phyloP scores from a whole-genome alignment of 2,113 vertebrate genomes.

The Cynopterus brachyotis region DNA sequence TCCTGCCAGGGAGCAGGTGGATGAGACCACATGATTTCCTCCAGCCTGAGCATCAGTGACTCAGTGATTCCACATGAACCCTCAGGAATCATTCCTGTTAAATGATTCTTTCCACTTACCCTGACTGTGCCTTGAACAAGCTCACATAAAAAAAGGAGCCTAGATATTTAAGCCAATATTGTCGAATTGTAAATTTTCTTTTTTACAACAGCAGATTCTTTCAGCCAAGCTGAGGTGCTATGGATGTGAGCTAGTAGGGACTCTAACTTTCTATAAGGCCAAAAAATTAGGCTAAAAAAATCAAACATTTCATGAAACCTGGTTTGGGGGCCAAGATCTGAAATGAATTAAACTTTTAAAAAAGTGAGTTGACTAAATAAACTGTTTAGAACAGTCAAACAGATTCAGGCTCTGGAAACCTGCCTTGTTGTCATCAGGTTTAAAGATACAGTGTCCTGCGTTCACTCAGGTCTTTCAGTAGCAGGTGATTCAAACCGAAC shows the following conservation, averaged over 20 bases:
- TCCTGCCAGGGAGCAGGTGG: conserved; percentile 45
- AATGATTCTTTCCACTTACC: conserved; percentile 48
- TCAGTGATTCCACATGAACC: conserved; percentile 48
- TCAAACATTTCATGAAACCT: background rate
- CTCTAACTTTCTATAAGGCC: background rate
- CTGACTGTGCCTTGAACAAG: background rate
- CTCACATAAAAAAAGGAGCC: background rate
- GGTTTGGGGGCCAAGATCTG: background rate
- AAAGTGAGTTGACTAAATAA: background rate
- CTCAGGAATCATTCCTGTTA: background rate
- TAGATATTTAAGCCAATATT: conserved; percentile 33
- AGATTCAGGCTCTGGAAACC: background rate
- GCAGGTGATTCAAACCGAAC: background rate
- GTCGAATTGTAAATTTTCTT: background rate
- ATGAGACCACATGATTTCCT: conserved; percentile 25
- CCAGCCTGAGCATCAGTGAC: background rate
- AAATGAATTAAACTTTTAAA: background rate
- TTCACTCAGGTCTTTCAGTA: background rate
- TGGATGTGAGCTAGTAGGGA: background rate
- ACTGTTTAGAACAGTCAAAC: background rate
- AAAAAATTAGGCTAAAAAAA: background rate
- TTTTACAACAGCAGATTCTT: background rate
- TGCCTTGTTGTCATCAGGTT: background rate
- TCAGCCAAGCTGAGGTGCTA: background rate
- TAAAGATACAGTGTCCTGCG: background rate